Evolutionary conservation across 2,888 invertebrate species (phyloP), one percentile per base, ranked within the genome.

Genomic region (Philopedon plagiatum): DNA sequence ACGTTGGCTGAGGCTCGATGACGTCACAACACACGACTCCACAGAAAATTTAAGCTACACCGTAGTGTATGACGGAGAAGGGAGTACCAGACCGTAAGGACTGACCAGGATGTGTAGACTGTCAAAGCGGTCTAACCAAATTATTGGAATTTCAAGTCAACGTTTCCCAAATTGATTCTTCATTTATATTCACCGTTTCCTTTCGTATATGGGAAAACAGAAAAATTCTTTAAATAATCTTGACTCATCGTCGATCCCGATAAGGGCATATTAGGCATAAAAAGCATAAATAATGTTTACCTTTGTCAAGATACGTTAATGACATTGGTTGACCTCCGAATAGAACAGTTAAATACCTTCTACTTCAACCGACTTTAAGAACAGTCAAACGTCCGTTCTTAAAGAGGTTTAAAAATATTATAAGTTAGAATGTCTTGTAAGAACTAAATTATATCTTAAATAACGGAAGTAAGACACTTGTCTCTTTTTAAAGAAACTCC

Each of bases 301-400:
- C 21, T n/a, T 23, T 13, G 26, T 2, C 29, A 32, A 46, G 56
- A 32, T 63, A 60, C 44, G 71, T 71, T 71, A 71, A 61, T 71
- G 71, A 71, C 71, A 71, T 71, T 71, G 66, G 13, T 23, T 71
- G 37, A 71, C 71, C 71, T 71, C 61, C 49, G 13, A 18, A 32
- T 19, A n/a, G 44, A 61, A 66, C 66, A 49, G 66, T 61, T 70
- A 63, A n/a, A n/a, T n/a, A n/a, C n/a, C n/a, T n/a, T n/a, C n/a
- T n/a, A 37, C 39, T 66, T 23, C 41, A 34, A 51, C 29, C 15
- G n/a, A 34, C 60, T 46, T 32, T 18, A 49, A 29, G 41, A 2
- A 54, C 32, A 44, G 11, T 41, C 9, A 56, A 21, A 44, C 57
- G 57, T 64, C 49, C 64, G 58, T 37, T 56, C 15, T 5, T 56